Evolutionary conservation across 2,888 invertebrate genomes (phyloP).

Genomic region (Nudaria mundana): DNA sequence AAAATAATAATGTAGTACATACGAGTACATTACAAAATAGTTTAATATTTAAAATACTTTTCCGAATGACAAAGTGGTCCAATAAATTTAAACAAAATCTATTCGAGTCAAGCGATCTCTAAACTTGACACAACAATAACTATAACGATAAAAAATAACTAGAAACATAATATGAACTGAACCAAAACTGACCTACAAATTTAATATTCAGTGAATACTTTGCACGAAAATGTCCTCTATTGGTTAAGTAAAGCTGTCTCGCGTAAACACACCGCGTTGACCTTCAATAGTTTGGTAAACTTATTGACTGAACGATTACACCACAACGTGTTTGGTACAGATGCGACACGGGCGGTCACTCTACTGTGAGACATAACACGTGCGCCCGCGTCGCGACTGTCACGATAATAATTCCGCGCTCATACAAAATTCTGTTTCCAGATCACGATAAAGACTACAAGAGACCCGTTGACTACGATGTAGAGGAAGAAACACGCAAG

Average conservation of each 20-base stretch:
- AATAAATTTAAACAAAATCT: background rate
- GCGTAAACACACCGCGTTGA: constrained; percentile 68
- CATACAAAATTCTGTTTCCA: constrained; percentile 77
- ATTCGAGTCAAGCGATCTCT: constrained; percentile 15
- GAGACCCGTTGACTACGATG: constrained; percentile 91
- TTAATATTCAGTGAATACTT: constrained; percentile 62
- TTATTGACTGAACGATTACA: constrained; percentile 76
- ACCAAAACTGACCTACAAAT: constrained; percentile 63
- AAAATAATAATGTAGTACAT: too few relatives aligned
- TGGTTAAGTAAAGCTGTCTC: constrained; percentile 66
- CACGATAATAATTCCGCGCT: constrained; percentile 17
- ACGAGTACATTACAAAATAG: too few relatives aligned
- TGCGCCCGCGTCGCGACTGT: constrained; percentile 50
- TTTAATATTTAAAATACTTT: too few relatives aligned
- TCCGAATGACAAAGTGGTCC: background rate
- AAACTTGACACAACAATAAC: constrained; percentile 33
- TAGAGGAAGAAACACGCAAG: constrained; percentile 94
- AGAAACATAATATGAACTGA: constrained; percentile 40
- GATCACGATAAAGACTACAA: constrained; percentile 87
- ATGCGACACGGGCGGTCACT: constrained; percentile 53
- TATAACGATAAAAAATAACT: too few relatives aligned
- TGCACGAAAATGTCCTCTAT: constrained; percentile 50
- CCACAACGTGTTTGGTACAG: constrained; percentile 58
- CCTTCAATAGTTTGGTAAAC: constrained; percentile 76
- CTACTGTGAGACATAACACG: constrained; percentile 48